These are phyloP conservation scores for Brotula barbata DNA, from an alignment of 2,797 vertebrate species.

Conservation along the genomic window DNA sequence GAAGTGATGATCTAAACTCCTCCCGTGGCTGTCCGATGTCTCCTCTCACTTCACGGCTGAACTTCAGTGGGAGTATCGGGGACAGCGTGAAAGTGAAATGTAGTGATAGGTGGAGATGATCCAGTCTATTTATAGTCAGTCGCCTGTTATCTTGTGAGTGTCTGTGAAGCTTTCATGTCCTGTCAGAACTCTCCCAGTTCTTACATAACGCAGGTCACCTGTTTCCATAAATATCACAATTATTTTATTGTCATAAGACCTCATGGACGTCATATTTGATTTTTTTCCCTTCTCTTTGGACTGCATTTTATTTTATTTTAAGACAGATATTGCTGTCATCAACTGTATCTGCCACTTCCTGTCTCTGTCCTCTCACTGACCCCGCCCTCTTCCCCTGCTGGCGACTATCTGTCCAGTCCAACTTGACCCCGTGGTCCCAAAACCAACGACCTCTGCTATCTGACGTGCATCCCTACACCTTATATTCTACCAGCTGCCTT, in stretches of 20 bases:
- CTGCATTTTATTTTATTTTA: slow-evolving; percentile 37
- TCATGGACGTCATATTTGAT: slow-evolving; percentile 16
- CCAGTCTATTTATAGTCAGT: slow-evolving; percentile 12
- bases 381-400: too few species aligned
- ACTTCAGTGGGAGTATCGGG: neutral
- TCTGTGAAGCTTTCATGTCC: slow-evolving; percentile 19
- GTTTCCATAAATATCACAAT: slow-evolving; percentile 46
- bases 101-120: neutral
- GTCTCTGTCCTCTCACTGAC: slow-evolving; percentile 21
- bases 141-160: slow-evolving; percentile 1
- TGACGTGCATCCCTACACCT: slow-evolving; percentile 22
- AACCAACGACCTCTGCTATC: slow-evolving; percentile 44
- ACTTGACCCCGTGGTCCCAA: slow-evolving; percentile 36
- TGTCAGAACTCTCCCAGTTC: slow-evolving; percentile 9
- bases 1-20: slow-evolving; percentile 8
- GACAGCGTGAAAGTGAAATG: neutral
- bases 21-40: slow-evolving; percentile 10
- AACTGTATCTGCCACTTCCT: neutral
- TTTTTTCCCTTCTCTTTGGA: slow-evolving; percentile 13
- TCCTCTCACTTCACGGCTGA: neutral
- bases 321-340: slow-evolving; percentile 30
- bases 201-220: slow-evolving; percentile 16
- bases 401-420: slow-evolving; percentile 32
- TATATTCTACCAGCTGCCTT: slow-evolving; percentile 16
- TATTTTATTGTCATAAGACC: slow-evolving; percentile 38